Evolutionary conservation across 2,797 vertebrate genomes (phyloP).

Genomic region (Rhincodon typus): DNA sequence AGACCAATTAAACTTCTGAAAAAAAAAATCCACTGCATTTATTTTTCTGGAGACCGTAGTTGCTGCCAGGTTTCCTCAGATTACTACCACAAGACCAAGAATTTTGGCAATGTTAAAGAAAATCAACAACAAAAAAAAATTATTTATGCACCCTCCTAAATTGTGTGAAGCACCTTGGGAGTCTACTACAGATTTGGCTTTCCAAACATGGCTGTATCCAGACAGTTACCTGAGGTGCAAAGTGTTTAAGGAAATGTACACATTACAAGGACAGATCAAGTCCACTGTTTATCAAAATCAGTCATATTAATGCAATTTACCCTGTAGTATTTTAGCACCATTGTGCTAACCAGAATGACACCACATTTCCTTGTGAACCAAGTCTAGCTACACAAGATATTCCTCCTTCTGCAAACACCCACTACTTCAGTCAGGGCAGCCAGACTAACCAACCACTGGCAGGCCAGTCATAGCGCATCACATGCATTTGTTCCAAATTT

Average conservation of each 20-base stretch:
- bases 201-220: neutral
- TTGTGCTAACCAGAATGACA: neutral
- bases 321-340: neutral
- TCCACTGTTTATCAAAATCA: neutral
- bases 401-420: neutral
- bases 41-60: neutral
- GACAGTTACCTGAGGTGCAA: neutral
- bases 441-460: neutral
- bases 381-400: neutral
- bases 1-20: neutral
- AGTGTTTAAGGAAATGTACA: neutral
- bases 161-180: neutral
- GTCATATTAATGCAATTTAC: neutral
- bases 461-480: neutral
- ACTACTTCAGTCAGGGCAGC: neutral
- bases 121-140: neutral
- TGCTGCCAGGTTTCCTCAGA: neutral
- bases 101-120: neutral
- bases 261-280: neutral
- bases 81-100: neutral
- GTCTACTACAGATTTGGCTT: neutral
- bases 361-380: neutral
- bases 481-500: neutral
- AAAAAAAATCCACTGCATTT: neutral
- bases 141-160: neutral